A percentile compares a stretch with the other conserved stretches of the same genome.
phyloP scores from a whole-genome alignment of 2,888 invertebrate species.

The Cerastis rubricosa region DNA sequence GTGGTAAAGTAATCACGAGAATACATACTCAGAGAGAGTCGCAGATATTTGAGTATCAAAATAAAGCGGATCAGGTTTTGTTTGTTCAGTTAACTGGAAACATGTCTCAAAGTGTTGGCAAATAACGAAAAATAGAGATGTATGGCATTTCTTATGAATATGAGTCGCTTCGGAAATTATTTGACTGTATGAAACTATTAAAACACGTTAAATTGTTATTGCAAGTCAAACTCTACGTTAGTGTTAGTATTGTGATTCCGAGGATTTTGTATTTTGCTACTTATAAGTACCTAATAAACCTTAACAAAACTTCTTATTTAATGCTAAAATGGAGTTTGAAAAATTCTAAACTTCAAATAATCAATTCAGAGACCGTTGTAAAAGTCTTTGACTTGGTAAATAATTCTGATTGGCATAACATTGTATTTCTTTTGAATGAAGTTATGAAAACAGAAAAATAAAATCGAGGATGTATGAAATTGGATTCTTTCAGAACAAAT shows the following conservation, averaged over 20 bases:
- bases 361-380: not conserved
- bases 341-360: not conserved
- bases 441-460: not conserved
- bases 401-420: not conserved
- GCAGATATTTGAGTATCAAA: slow-evolving; percentile 9
- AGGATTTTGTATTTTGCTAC: not conserved
- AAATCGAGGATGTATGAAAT: not conserved
- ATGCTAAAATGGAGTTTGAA: not conserved
- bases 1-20: not conserved
- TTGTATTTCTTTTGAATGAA: not conserved
- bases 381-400: not conserved
- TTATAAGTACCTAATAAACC: not conserved
- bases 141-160: not conserved
- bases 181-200: not conserved
- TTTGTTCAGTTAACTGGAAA: slow-evolving; percentile 27
- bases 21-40: slow-evolving; percentile 7
- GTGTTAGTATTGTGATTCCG: not conserved
- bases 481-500: not conserved
- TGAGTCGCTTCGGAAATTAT: not conserved
- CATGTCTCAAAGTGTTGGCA: slow-evolving; percentile 6
- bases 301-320: not conserved
- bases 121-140: slow-evolving; percentile 8
- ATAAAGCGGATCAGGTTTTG: slow-evolving; percentile 1
- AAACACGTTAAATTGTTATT: not conserved
- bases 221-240: not conserved